Conservation (phyloP, 2,113 vertebrate species). For the Bos javanicus region DNA sequence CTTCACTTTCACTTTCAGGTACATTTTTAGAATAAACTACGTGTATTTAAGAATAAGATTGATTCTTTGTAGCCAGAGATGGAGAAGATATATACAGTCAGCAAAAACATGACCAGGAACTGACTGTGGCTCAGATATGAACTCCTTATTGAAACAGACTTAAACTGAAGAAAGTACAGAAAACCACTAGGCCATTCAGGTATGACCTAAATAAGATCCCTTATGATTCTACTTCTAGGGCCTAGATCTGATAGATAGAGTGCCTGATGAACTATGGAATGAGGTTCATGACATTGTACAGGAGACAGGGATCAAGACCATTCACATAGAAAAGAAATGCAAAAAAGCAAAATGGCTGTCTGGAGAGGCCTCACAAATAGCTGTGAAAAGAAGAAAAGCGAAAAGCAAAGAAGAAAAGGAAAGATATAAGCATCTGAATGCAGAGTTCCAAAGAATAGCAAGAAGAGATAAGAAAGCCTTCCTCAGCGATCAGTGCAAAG, state of each 20-base stretch:
- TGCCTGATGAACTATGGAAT: background rate
- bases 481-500: too few species aligned
- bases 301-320: too few species aligned
- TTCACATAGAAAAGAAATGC: too few species aligned
- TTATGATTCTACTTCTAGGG: background rate
- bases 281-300: too few species aligned
- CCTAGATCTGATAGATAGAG: background rate
- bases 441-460: too few species aligned
- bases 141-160: background rate
- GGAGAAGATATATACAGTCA: background rate
- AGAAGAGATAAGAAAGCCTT: too few species aligned
- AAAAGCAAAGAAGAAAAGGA: too few species aligned
- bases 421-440: too few species aligned
- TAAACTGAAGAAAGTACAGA: background rate
- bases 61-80: background rate
- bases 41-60: background rate
- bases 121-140: background rate
- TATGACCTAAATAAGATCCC: background rate
- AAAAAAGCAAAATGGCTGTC: too few species aligned
- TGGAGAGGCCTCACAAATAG: too few species aligned
- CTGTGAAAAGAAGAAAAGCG: too few species aligned
- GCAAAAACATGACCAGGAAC: background rate
- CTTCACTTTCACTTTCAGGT: too few species aligned
- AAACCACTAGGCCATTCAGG: background rate
- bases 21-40: background rate